phyloP scores from a whole-genome alignment of 2,797 vertebrate species.

The Intellagama lesueurii region DNA sequence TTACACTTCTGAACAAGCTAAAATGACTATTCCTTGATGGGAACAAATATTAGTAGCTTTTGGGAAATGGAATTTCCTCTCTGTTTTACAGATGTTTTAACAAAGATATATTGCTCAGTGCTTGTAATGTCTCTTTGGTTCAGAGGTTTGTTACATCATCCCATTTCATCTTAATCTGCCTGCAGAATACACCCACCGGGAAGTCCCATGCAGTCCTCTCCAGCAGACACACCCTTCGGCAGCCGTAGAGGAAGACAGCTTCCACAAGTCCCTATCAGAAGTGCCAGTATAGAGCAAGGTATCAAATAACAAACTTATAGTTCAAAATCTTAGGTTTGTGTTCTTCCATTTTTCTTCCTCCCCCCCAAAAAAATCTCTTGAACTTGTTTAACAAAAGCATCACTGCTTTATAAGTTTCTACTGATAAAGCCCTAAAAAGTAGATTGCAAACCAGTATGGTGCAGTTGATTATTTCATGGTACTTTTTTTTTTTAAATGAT shows the following conservation, averaged over 20 bases:
- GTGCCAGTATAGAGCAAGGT: slow-evolving; percentile 97
- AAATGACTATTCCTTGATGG: not conserved
- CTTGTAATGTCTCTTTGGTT: slow-evolving; percentile 13
- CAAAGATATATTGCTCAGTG: not conserved
- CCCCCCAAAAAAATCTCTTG: not conserved
- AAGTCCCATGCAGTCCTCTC: slow-evolving; percentile 83
- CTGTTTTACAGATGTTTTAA: slow-evolving; percentile 15
- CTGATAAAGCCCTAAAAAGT: slow-evolving; percentile 41
- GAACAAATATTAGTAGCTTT: not conserved
- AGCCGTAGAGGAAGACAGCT: slow-evolving; percentile 92
- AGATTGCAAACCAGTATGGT: slow-evolving; percentile 19
- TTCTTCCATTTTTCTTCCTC: slow-evolving; percentile 25
- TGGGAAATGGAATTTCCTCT: slow-evolving; percentile 12
- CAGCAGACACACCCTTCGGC: slow-evolving; percentile 84
- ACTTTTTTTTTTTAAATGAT: slow-evolving; percentile 20
- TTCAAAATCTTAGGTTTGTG: slow-evolving; percentile 66
- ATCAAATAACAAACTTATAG: slow-evolving; percentile 73
- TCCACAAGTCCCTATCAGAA: slow-evolving; percentile 93
- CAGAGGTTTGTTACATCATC: slow-evolving; percentile 25
- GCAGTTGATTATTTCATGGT: rapidly evolving
- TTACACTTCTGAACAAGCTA: slow-evolving; percentile 15
- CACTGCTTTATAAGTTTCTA: slow-evolving; percentile 32
- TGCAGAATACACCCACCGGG: slow-evolving; percentile 86
- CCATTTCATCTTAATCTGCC: slow-evolving; percentile 54
- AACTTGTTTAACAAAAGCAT: slow-evolving; percentile 14